A percentile compares a stretch with the other conserved stretches of the same genome.
phyloP scores from a whole-genome alignment of 1,140 invertebrate genomes.

The Anagrus nilaparvatae region DNA sequence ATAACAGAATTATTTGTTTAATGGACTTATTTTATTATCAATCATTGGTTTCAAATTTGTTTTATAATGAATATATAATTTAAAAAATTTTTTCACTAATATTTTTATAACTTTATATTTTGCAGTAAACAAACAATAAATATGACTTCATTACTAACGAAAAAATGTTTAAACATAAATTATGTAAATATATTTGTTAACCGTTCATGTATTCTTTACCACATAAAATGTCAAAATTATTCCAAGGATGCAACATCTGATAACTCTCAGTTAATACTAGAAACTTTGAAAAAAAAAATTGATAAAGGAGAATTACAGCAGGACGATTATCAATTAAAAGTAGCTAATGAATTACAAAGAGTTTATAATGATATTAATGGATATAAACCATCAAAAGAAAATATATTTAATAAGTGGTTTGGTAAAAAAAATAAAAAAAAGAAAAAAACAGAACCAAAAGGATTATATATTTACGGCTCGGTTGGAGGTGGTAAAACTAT shows the following conservation, averaged over 20 bases:
- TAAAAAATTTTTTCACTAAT: too few relatives aligned
- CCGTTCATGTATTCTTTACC: slow-evolving; percentile 17
- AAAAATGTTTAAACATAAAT: slow-evolving; percentile 19
- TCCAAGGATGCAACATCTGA: slow-evolving; percentile 8
- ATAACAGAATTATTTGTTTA: too few relatives aligned
- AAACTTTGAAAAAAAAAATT: slow-evolving; percentile 49
- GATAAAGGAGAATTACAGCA: slow-evolving; percentile 47
- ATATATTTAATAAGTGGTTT: slow-evolving; percentile 38
- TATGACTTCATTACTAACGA: slow-evolving; percentile 24
- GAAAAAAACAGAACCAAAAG: slow-evolving; percentile 50
- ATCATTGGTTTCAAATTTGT: too few relatives aligned
- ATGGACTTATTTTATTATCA: too few relatives aligned
- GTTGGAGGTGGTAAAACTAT: slow-evolving; percentile 96
- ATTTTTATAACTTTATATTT: slow-evolving; percentile 4
- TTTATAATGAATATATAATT: too few relatives aligned
- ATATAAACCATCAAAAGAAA: slow-evolving; percentile 47
- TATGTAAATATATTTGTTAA: slow-evolving; percentile 19
- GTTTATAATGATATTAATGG: slow-evolving; percentile 55
- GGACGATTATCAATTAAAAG: slow-evolving; percentile 61
- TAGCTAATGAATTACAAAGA: slow-evolving; percentile 56
- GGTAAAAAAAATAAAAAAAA: slow-evolving; percentile 31
- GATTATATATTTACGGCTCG: slow-evolving; percentile 74
- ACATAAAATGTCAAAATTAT: slow-evolving; percentile 17
- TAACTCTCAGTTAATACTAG: slow-evolving; percentile 36
- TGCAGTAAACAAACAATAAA: slow-evolving; percentile 11